phyloP scores from a whole-genome alignment of 2,888 invertebrate genomes.

The Acronicta leporina region DNA sequence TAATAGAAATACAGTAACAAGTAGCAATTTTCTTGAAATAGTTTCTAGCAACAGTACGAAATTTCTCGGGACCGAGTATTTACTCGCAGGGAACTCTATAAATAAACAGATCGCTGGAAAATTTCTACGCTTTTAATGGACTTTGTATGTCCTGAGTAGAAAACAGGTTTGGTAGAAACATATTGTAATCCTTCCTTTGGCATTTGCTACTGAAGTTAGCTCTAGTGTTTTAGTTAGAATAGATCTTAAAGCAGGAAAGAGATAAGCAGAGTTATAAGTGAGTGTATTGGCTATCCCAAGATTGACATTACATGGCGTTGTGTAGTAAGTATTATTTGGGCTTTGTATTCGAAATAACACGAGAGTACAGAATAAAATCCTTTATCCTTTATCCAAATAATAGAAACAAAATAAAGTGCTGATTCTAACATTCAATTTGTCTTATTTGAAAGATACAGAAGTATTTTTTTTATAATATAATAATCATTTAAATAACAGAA shows the following conservation, averaged over 20 bases:
- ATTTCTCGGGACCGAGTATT: not conserved
- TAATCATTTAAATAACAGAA: too few relatives aligned
- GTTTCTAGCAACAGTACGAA: too few relatives aligned
- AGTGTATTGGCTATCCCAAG: constrained; percentile 8
- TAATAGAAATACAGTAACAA: not conserved
- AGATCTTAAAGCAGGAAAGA: constrained; percentile 12
- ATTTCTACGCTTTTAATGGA: not conserved
- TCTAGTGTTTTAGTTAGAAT: constrained; percentile 14
- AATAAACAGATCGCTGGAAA: not conserved
- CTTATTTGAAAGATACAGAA: too few relatives aligned
- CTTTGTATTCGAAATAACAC: too few relatives aligned
- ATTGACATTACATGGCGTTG: too few relatives aligned
- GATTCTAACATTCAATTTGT: too few relatives aligned
- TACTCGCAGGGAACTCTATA: not conserved
- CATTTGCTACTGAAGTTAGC: constrained; percentile 1
- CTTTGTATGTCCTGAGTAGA: constrained; percentile 1
- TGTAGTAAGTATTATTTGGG: too few relatives aligned
- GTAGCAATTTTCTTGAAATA: not conserved
- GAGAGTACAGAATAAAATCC: too few relatives aligned
- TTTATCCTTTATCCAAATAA: too few relatives aligned
- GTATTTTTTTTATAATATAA: too few relatives aligned
- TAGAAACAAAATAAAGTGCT: too few relatives aligned
- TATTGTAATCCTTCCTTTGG: constrained; percentile 19
- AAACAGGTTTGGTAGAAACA: constrained; percentile 1
- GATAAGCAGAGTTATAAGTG: constrained; percentile 18